phyloP scores from a whole-genome alignment of 2,113 vertebrate species.

The Mixornis gularis region DNA sequence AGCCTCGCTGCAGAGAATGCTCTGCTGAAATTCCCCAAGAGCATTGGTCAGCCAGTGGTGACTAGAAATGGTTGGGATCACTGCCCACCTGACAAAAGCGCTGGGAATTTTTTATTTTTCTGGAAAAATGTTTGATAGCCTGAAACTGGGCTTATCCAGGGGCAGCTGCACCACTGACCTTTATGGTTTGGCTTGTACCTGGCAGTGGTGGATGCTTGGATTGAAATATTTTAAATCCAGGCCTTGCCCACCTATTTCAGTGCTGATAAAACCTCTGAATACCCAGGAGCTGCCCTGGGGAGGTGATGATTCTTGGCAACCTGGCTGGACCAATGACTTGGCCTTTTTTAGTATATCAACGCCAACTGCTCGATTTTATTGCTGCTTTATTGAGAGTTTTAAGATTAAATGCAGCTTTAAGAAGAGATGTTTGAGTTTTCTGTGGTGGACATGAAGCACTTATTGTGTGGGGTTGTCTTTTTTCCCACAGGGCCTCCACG shows the following conservation, averaged over 20 bases:
- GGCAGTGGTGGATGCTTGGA: not conserved
- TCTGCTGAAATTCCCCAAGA: constrained; percentile 35
- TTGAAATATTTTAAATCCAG: not conserved
- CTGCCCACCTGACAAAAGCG: not conserved
- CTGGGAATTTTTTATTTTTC: not conserved
- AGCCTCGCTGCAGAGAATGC: not conserved
- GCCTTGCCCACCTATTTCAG: not conserved
- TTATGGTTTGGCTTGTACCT: not conserved
- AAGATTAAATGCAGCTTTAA: not conserved
- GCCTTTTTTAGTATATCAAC: not conserved
- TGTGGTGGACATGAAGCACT: not conserved
- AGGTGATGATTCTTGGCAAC: not conserved
- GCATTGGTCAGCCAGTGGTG: constrained; percentile 38
- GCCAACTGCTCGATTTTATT: not conserved
- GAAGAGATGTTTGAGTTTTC: not conserved
- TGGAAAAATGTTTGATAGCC: not conserved
- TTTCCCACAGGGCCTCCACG: constrained; percentile 87
- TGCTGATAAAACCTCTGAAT: not conserved
- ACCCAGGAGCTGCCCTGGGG: not conserved
- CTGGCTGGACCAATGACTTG: constrained; percentile 16
- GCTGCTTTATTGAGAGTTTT: not conserved
- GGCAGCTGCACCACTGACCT: not conserved
- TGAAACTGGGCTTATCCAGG: not conserved
- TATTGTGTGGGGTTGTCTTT: constrained; percentile 53
- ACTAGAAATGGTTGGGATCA: not conserved